phyloP scores from a whole-genome alignment of 1,140 invertebrate genomes.

The Thalassaphorura encarpata region DNA sequence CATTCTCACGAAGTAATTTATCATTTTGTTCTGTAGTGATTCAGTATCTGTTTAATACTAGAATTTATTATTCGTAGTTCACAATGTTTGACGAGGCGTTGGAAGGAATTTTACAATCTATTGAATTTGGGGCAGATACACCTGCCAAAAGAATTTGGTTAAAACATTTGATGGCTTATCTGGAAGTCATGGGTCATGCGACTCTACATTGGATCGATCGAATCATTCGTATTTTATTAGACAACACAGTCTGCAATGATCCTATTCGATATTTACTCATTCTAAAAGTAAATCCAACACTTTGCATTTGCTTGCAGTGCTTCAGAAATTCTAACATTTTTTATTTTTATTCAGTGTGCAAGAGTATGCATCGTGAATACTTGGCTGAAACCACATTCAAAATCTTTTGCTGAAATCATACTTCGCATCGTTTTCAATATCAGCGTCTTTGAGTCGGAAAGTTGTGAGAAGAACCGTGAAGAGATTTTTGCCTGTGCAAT shows the following conservation, averaged over 20 bases:
- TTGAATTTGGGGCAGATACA: constrained; percentile 6
- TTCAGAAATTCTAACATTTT: background rate
- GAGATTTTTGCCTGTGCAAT: background rate
- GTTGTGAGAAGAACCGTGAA: background rate
- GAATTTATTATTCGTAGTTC: constrained; percentile 10
- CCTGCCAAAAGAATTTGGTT: constrained; percentile 12
- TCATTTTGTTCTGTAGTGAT: background rate
- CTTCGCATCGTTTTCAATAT: constrained; percentile 21
- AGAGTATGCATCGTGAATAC: constrained; percentile 11
- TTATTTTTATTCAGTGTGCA: constrained; percentile 5
- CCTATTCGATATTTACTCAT: constrained; percentile 11
- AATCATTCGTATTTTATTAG: constrained; percentile 11
- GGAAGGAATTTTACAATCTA: constrained; percentile 15
- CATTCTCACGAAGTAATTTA: background rate
- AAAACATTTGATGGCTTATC: background rate
- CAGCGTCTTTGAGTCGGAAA: constrained; percentile 1
- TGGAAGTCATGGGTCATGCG: constrained; percentile 16
- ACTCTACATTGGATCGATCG: constrained; percentile 20
- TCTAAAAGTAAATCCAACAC: constrained; percentile 11
- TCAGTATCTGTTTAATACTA: background rate
- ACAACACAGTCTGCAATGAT: constrained; percentile 10
- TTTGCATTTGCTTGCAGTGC: background rate
- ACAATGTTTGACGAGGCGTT: constrained; percentile 20
- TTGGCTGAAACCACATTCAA: constrained; percentile 21
- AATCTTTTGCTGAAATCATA: constrained; percentile 18